phyloP scores from a whole-genome alignment of 1,140 invertebrate genomes.

The Eueides isabella region DNA sequence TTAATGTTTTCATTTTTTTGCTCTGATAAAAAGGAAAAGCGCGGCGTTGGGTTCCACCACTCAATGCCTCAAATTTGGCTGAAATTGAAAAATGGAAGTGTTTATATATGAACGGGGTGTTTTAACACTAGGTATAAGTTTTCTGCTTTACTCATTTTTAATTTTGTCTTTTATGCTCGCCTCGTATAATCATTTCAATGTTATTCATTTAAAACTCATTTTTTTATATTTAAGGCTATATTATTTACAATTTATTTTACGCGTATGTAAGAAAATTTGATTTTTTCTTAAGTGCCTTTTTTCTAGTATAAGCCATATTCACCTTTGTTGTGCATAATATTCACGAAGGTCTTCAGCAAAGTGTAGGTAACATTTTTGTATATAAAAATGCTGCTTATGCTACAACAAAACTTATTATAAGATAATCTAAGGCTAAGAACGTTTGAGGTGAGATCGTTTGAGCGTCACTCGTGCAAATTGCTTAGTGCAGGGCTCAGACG shows the following conservation, averaged over 20 bases:
- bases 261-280: neutral
- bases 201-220: no score
- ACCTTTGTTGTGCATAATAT: neutral
- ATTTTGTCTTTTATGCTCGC: no score
- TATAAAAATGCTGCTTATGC: conserved; percentile 37
- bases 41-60: no score
- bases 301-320: conserved; percentile 3
- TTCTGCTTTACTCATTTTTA: no score
- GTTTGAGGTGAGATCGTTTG: conserved; percentile 39
- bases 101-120: no score
- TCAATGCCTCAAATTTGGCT: no score
- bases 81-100: no score
- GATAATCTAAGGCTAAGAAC: conserved; percentile 41
- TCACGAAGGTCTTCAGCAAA: neutral
- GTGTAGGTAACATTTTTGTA: conserved; percentile 16
- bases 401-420: conserved; percentile 42
- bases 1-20: no score
- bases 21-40: no score
- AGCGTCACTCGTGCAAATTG: conserved; percentile 60
- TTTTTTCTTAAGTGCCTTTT: neutral
- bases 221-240: no score
- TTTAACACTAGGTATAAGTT: no score
- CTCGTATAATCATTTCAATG: no score
- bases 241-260: neutral
- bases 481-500: conserved; percentile 62